A percentile compares a stretch with the other conserved stretches of the same genome.
These are phyloP conservation scores for Zaprionus lachaisei DNA, from an alignment of 1,140 invertebrate genomes.

Conservation along the genomic window DNA sequence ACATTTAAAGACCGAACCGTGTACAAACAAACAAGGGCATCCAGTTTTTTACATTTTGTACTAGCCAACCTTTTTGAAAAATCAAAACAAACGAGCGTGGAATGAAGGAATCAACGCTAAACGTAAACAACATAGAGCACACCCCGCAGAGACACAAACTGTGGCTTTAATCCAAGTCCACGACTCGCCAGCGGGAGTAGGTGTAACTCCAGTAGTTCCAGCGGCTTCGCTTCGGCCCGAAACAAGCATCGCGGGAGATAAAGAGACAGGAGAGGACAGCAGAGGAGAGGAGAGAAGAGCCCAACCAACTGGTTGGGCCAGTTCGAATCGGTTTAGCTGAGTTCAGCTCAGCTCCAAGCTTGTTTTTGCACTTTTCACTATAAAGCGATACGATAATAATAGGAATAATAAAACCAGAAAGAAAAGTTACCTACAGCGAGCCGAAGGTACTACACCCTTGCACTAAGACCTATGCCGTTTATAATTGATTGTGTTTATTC, in stretches of 20 bases:
- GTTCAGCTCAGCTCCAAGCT: constrained; percentile 18
- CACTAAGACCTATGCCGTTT: neutral
- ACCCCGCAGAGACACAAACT: constrained; percentile 38
- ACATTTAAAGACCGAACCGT: constrained; percentile 60
- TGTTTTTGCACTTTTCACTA: constrained; percentile 44
- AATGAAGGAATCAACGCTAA: constrained; percentile 74
- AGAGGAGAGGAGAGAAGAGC: neutral
- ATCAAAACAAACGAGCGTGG: constrained; percentile 78
- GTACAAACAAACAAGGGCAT: constrained; percentile 67
- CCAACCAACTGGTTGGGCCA: constrained; percentile 36
- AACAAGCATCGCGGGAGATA: constrained; percentile 4
- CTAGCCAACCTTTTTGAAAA: constrained; percentile 62
- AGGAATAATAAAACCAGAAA: constrained; percentile 33
- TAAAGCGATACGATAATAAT: constrained; percentile 22
- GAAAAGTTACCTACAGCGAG: neutral
- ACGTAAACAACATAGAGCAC: constrained; percentile 72
- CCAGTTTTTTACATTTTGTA: constrained; percentile 64
- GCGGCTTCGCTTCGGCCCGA: constrained; percentile 13
- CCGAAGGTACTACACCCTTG: neutral
- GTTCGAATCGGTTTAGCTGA: constrained; percentile 14
- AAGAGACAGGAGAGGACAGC: constrained; percentile 4
- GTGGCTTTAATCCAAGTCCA: constrained; percentile 38
- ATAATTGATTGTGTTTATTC: no score
- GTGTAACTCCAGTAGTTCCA: constrained; percentile 69
- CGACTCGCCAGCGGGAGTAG: constrained; percentile 48